Evolutionary conservation across 2,888 invertebrate species (phyloP).

Genomic region (Aricia artaxerxes): DNA sequence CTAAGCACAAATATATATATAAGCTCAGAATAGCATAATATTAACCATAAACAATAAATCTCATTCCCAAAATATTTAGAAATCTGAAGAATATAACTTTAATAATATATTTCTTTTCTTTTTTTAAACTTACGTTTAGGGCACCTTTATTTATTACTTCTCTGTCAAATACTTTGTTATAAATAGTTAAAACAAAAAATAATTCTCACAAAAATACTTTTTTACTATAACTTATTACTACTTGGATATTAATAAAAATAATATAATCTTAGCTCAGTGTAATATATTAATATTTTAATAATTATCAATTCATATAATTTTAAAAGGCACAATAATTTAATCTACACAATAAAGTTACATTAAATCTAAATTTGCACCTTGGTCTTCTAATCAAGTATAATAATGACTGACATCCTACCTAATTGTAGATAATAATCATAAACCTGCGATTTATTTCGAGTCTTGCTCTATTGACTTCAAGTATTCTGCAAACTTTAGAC

Average conservation of each 20-base stretch:
- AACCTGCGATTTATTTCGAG: neutral
- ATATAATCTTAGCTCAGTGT: neutral
- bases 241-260: neutral
- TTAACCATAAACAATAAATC: neutral
- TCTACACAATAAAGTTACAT: neutral
- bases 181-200: neutral
- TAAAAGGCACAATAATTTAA: constrained; percentile 10
- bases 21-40: neutral
- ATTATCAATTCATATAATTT: constrained; percentile 11
- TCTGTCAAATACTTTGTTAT: neutral
- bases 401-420: constrained; percentile 22
- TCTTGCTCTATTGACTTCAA: neutral
- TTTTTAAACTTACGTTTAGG: neutral
- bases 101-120: neutral
- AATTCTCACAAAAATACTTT: neutral
- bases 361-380: constrained; percentile 21
- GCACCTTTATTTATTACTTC: neutral
- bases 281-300: constrained; percentile 16
- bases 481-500: neutral
- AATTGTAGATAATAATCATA: neutral
- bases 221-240: neutral
- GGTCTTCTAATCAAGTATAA: neutral
- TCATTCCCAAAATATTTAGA: neutral
- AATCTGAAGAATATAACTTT: neutral
- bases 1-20: neutral